Conservation (phyloP, 2,888 invertebrate genomes). For the Cephonodes hylas region DNA sequence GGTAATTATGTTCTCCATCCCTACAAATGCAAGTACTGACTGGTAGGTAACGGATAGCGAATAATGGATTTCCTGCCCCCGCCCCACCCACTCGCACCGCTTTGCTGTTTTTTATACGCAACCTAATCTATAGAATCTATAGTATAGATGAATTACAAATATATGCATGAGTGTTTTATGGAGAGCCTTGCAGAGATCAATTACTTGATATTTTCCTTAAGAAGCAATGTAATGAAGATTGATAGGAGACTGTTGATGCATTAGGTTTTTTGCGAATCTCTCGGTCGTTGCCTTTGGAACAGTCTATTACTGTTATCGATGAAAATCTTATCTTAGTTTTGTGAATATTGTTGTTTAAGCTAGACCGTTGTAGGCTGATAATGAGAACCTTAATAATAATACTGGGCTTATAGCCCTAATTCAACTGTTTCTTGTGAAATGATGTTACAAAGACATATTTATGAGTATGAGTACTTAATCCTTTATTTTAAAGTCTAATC, state of each 20-base stretch:
- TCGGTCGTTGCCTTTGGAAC: no score
- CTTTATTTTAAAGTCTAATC: no score
- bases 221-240: background rate
- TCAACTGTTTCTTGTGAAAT: no score
- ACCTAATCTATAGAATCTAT: background rate
- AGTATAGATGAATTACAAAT: background rate
- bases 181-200: background rate
- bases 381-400: no score
- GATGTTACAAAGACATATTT: no score
- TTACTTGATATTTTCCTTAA: background rate
- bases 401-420: no score
- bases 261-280: background rate
- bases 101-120: constrained; percentile 50
- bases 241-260: background rate
- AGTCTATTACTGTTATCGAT: background rate
- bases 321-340: no score
- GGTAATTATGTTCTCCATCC: constrained; percentile 10
- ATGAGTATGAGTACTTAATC: no score
- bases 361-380: no score
- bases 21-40: constrained; percentile 23
- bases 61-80: constrained; percentile 64
- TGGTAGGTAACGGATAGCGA: constrained; percentile 35
- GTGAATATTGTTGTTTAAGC: no score
- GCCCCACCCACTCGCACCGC: constrained; percentile 41
- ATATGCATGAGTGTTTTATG: background rate